A percentile compares a stretch with the other conserved stretches of the same genome.
Evolutionary conservation across 2,888 invertebrate genomes (phyloP).

Genomic region (Candidula unifasciata): DNA sequence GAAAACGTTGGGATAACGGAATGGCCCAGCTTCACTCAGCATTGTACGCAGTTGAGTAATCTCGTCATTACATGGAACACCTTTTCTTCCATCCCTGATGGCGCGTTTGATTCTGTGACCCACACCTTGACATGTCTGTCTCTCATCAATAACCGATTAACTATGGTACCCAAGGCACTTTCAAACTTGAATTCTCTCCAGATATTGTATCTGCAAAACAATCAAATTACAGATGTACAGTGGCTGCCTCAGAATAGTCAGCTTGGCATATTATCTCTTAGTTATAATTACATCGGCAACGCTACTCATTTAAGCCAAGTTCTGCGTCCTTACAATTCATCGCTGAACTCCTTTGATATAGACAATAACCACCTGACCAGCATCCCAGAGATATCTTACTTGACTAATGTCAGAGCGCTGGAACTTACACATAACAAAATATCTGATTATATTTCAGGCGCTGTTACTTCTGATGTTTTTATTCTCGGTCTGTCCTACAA

Average conservation of each 20-base stretch:
- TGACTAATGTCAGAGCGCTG: not conserved
- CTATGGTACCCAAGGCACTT: not conserved
- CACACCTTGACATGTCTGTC: not conserved
- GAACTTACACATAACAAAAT: not conserved
- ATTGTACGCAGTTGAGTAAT: not conserved
- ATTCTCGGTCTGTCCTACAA: not conserved
- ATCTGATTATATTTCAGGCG: not conserved
- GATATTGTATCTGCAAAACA: not conserved
- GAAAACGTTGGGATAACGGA: not conserved
- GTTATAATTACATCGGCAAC: not conserved
- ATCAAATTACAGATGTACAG: not conserved
- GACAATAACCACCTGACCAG: not conserved
- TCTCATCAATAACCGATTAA: not conserved
- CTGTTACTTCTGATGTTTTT: not conserved
- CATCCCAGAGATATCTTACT: not conserved
- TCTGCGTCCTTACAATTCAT: not conserved
- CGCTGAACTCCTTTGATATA: not conserved
- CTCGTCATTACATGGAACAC: not conserved
- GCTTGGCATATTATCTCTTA: not conserved
- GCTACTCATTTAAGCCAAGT: not conserved
- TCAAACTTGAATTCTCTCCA: not conserved
- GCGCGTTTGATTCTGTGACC: not conserved
- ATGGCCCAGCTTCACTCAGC: not conserved
- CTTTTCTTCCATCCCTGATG: not conserved
- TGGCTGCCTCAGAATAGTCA: not conserved